A percentile compares a stretch with the other conserved stretches of the same genome.
These are phyloP conservation scores for Apostichopus japonicus DNA, from an alignment of 35 echinoderm and acorn worm genomes.

Conservation along the genomic window DNA sequence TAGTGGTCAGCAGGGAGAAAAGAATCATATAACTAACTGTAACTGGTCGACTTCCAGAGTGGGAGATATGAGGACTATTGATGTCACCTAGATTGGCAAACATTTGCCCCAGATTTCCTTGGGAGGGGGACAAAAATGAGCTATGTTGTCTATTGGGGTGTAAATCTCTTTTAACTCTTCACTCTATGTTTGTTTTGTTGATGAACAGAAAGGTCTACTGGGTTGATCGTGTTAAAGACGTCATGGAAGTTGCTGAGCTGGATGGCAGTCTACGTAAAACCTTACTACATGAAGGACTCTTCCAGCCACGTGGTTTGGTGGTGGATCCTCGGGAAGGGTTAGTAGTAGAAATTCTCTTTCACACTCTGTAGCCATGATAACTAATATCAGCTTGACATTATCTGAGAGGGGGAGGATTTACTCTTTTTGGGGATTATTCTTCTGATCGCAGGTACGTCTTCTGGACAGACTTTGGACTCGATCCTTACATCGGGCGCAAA, in stretches of 20 bases:
- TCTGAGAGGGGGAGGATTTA: background rate
- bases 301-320: constrained; percentile 74
- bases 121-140: too few species aligned
- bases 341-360: constrained; percentile 20
- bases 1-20: too few species aligned
- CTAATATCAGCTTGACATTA: too few species aligned
- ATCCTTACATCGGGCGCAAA: constrained; percentile 51
- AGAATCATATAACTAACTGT: too few species aligned
- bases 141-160: too few species aligned
- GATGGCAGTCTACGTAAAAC: constrained; percentile 84
- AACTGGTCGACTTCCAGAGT: too few species aligned
- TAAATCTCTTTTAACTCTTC: background rate
- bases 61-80: too few species aligned
- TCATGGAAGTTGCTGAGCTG: constrained; percentile 90
- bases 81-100: too few species aligned
- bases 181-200: background rate
- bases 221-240: constrained; percentile 67
- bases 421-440: background rate
- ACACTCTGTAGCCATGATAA: background rate
- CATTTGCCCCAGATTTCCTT: too few species aligned
- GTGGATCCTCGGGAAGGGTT: constrained; percentile 88
- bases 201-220: constrained; percentile 86
- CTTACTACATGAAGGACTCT: constrained; percentile 60
- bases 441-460: constrained; percentile 46
- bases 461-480: constrained; percentile 62